A percentile compares a stretch with the other conserved stretches of the same genome.
Evolutionary conservation across 2,113 vertebrate species (phyloP).

Genomic region (Amphiprion ocellaris): DNA sequence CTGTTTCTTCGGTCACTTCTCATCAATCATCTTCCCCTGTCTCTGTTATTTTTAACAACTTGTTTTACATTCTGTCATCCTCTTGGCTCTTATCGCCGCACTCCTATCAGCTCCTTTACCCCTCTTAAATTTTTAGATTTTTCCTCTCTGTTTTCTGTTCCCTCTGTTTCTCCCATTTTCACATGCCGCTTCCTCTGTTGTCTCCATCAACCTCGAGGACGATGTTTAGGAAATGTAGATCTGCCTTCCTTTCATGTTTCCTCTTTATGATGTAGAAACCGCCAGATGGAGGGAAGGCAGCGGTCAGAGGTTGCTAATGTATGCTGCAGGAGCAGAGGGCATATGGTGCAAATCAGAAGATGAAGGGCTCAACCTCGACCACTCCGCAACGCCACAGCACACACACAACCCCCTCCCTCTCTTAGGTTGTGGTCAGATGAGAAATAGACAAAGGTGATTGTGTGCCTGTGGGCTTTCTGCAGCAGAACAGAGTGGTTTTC

Average conservation of each 20-base stretch:
- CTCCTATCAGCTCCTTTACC: neutral
- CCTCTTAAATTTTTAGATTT: constrained; percentile 12
- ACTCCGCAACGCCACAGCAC: constrained; percentile 2
- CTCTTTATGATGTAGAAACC: constrained; percentile 64
- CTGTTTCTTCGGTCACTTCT: constrained; percentile 42
- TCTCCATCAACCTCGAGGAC: constrained; percentile 50
- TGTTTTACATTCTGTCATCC: constrained; percentile 17
- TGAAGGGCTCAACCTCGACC: constrained; percentile 44
- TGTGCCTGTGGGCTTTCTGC: constrained; percentile 67
- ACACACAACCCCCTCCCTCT: constrained; percentile 6
- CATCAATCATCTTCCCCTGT: constrained; percentile 30
- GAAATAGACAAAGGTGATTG: constrained; percentile 77
- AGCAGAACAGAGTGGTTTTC: constrained; percentile 45
- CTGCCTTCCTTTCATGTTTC: constrained; percentile 53
- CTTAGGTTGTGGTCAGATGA: constrained; percentile 65
- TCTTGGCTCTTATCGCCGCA: neutral
- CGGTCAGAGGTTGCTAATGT: constrained; percentile 66
- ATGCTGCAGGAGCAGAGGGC: constrained; percentile 72
- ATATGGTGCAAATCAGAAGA: constrained; percentile 84
- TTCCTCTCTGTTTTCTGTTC: neutral
- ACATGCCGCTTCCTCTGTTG: constrained; percentile 49
- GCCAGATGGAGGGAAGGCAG: constrained; percentile 80
- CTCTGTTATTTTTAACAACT: constrained; percentile 44
- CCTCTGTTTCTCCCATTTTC: constrained; percentile 33
- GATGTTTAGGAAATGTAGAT: constrained; percentile 50